phyloP scores from a whole-genome alignment of 1,140 invertebrate genomes.

The Macrosteles quadrilineatus region DNA sequence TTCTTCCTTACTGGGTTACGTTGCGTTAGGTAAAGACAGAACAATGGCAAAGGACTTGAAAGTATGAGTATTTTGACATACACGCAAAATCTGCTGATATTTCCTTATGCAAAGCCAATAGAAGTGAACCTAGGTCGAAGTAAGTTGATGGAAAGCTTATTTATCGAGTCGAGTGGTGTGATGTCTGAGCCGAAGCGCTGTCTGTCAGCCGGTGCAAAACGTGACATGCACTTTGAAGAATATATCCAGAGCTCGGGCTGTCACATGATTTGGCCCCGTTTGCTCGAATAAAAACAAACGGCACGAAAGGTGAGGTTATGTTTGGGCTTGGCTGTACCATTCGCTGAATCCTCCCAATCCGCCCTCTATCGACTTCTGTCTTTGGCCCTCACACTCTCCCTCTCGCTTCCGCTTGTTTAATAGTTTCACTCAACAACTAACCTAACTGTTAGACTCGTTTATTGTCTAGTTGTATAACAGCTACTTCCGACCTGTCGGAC shows the following conservation, averaged over 20 bases:
- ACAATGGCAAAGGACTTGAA: too few relatives aligned
- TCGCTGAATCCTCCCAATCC: background rate
- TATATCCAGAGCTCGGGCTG: background rate
- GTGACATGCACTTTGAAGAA: constrained; percentile 7
- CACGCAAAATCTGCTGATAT: too few relatives aligned
- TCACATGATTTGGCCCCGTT: constrained; percentile 2
- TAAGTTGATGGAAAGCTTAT: background rate
- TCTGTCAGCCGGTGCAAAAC: constrained; percentile 10
- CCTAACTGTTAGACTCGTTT: background rate
- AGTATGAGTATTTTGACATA: too few relatives aligned
- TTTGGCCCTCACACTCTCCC: background rate
- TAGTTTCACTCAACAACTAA: background rate
- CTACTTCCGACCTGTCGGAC: too few relatives aligned
- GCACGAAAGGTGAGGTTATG: constrained; percentile 10
- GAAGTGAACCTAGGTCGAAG: too few relatives aligned
- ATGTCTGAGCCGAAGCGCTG: background rate
- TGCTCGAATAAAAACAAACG: constrained; percentile 13
- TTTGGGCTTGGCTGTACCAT: constrained; percentile 5
- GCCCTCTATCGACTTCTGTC: constrained; percentile 3
- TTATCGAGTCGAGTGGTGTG: too few relatives aligned
- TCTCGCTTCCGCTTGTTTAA: background rate
- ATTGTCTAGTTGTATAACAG: too few relatives aligned
- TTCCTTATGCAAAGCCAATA: too few relatives aligned
- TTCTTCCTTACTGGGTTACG: too few relatives aligned
- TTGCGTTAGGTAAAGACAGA: too few relatives aligned